These are phyloP conservation scores for Dromas ardeola DNA, from an alignment of 2,113 vertebrate genomes.

Conservation along the genomic window DNA sequence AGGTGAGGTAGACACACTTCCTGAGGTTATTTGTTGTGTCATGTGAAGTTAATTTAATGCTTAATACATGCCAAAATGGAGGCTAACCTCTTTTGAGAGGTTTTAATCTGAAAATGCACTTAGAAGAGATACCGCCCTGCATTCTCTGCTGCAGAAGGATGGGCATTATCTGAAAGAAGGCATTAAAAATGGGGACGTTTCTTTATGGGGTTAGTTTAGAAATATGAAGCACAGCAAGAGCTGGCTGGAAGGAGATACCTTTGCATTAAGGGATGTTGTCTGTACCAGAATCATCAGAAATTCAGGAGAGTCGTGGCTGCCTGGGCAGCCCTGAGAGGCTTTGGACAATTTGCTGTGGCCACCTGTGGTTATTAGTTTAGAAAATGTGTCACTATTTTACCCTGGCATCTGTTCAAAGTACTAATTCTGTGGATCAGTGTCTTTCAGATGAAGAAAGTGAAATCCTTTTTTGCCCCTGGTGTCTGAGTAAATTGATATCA, in stretches of 20 bases:
- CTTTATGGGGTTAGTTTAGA: neutral
- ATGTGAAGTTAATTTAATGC: neutral
- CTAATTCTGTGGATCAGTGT: conserved; percentile 54
- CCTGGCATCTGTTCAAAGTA: conserved; percentile 38
- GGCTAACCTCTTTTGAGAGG: neutral
- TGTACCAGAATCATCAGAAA: neutral
- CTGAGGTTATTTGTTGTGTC: neutral
- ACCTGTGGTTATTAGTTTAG: conserved; percentile 21
- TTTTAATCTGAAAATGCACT: conserved; percentile 1
- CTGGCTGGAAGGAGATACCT: neutral
- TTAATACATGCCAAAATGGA: neutral
- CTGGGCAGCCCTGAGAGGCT: neutral
- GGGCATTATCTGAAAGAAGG: neutral
- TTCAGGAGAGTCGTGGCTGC: neutral
- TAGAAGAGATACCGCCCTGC: neutral
- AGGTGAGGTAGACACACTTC: neutral
- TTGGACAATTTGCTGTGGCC: conserved; percentile 23
- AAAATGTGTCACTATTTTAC: conserved; percentile 22
- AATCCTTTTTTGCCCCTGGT: conserved; percentile 52
- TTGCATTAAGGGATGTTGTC: neutral
- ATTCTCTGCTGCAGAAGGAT: neutral
- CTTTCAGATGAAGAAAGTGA: conserved; percentile 59
- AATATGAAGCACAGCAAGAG: neutral
- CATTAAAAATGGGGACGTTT: neutral
- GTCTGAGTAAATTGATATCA: conserved; percentile 60